phyloP scores from a whole-genome alignment of 1,140 invertebrate species.

The Pachyrhynchus sulphureomaculatus region DNA sequence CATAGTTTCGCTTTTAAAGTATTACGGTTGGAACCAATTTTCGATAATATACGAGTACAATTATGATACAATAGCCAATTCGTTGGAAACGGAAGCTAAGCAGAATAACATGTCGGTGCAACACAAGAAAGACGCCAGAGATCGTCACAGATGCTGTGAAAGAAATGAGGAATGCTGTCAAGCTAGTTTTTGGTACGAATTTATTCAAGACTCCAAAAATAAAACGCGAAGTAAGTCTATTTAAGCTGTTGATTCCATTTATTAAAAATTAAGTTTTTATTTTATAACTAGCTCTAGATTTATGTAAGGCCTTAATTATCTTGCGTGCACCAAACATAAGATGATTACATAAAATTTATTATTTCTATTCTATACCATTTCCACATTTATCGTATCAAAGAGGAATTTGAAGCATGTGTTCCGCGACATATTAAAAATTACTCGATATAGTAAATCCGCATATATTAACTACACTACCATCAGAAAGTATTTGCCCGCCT shows the following conservation, averaged over 20 bases:
- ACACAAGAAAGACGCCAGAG: constrained; percentile 66
- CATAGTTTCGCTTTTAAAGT: constrained; percentile 81
- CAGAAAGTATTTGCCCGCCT: too few species aligned
- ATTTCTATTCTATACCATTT: too few species aligned
- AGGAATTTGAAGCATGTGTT: too few species aligned
- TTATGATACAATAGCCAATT: constrained; percentile 76
- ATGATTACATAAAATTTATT: too few species aligned
- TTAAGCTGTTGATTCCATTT: background rate
- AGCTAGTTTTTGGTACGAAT: constrained; percentile 75
- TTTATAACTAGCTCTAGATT: too few species aligned
- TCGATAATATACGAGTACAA: constrained; percentile 85
- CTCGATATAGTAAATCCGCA: too few species aligned
- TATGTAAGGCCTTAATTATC: too few species aligned
- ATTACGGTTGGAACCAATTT: constrained; percentile 94
- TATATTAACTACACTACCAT: too few species aligned
- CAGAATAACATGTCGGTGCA: constrained; percentile 76
- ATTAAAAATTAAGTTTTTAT: too few species aligned
- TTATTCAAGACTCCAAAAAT: constrained; percentile 86
- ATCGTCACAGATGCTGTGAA: constrained; percentile 74
- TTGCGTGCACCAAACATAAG: too few species aligned
- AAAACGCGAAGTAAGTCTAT: constrained; percentile 79
- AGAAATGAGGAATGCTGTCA: constrained; percentile 71
- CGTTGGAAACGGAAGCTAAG: constrained; percentile 71
- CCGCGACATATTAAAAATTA: too few species aligned
- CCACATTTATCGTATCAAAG: too few species aligned